A percentile compares a stretch with the other conserved stretches of the same genome.
phyloP scores from a whole-genome alignment of 2,888 invertebrate species.

The Lypha dubia region DNA sequence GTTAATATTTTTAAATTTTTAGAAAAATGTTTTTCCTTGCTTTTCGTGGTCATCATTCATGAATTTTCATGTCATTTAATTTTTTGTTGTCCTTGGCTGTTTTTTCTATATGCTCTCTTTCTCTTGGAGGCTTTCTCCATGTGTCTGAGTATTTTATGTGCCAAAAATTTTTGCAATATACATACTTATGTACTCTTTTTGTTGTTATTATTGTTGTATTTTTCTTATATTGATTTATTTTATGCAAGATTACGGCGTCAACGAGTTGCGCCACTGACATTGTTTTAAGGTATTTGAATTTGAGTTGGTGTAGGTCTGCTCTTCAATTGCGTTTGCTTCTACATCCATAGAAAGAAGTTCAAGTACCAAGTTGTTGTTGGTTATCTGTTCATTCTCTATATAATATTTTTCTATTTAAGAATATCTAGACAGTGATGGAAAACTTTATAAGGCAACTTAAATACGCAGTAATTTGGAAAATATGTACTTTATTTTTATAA shows the following conservation, averaged over 20 bases:
- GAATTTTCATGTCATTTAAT: constrained; percentile 30
- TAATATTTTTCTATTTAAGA: constrained; percentile 32
- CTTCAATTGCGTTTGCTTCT: not conserved
- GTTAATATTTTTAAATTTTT: constrained; percentile 1
- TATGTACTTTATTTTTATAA: too few relatives aligned
- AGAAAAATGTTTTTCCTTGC: constrained; percentile 19
- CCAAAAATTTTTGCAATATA: constrained; percentile 48
- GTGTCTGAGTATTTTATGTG: constrained; percentile 27
- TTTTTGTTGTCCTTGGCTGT: constrained; percentile 52
- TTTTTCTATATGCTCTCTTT: constrained; percentile 33
- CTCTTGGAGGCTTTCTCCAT: constrained; percentile 45
- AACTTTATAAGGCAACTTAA: too few relatives aligned
- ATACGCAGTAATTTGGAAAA: too few relatives aligned
- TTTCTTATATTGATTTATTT: constrained; percentile 56
- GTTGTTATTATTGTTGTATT: constrained; percentile 2
- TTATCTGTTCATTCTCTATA: constrained; percentile 31
- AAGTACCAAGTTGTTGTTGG: constrained; percentile 50
- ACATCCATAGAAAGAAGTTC: constrained; percentile 55
- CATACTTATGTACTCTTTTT: too few relatives aligned
- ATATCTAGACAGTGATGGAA: constrained; percentile 17
- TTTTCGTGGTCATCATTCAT: constrained; percentile 57
- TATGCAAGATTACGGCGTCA: constrained; percentile 64
- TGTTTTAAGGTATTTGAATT: constrained; percentile 30
- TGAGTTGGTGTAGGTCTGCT: constrained; percentile 37
- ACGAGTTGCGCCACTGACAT: constrained; percentile 65